These are phyloP conservation scores for Boloria euphrosyne DNA, from an alignment of 2,888 invertebrate species.

Conservation along the genomic window DNA sequence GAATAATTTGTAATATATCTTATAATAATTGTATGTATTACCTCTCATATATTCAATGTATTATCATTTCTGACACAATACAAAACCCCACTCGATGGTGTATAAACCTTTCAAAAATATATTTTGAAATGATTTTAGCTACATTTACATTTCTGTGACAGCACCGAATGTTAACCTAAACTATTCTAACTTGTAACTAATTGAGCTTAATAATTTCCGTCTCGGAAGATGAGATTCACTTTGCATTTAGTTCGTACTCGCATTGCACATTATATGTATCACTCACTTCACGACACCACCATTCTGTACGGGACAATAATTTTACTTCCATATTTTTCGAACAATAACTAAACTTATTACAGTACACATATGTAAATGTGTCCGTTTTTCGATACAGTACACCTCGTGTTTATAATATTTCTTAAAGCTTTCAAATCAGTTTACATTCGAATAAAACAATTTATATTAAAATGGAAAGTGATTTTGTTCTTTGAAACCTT, in stretches of 20 bases:
- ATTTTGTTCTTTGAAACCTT: conserved; percentile 1
- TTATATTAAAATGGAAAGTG: conserved; percentile 7
- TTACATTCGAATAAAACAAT: conserved; percentile 7
- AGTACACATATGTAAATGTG: not conserved
- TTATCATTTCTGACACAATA: no score
- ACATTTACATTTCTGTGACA: conserved; percentile 6
- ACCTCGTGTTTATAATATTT: no score
- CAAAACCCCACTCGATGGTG: not conserved
- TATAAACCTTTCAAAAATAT: not conserved
- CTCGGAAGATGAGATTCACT: conserved; percentile 32
- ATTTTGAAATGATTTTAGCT: not conserved
- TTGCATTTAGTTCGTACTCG: conserved; percentile 32
- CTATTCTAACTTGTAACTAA: conserved; percentile 35
- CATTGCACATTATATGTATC: conserved; percentile 22
- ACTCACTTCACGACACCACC: not conserved
- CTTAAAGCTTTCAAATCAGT: conserved; percentile 8
- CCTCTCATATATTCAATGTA: no score
- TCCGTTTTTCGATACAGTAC: not conserved
- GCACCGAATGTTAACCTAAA: conserved; percentile 27
- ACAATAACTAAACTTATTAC: no score
- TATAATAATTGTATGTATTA: no score
- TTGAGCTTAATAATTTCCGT: conserved; percentile 37
- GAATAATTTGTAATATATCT: no score
- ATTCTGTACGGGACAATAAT: not conserved
- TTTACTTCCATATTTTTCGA: no score